Evolutionary conservation across 2,797 vertebrate species (phyloP), one percentile per base, ranked within the genome.

Genomic region (Eidolon dupreanum): DNA sequence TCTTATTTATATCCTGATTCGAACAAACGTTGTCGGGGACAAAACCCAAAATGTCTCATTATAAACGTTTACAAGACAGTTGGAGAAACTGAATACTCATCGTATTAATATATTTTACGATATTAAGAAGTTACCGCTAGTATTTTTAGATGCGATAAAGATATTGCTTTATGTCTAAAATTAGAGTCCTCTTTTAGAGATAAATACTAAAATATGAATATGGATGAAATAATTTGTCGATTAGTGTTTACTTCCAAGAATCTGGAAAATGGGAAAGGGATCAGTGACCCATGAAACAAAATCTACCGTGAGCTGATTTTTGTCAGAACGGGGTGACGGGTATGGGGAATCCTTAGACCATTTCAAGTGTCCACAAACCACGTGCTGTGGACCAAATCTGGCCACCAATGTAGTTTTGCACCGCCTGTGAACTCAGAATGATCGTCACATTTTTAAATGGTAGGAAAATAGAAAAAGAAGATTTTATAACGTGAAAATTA

Each of bases 141-240:
- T 87, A 85, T 95, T 81, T 95, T 84, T 79, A 88, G 55, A 61
- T 79, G 36, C 78, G 49, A 73, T 41, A 16, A 75, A 61, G 63
- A 15, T 78, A 78, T 49, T 57, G 12, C 82, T 74, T 71, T 33
- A 53, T 74, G 11, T 43, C 73, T 88, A 84, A 96, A 89, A 91
- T 77, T 51, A 82, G 59, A 77, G 33, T 59, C 7, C 0, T 61
- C 26, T 55, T 55, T 71, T 59, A 87, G 70, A 78, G 26, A 36
- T 83, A 75, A 46, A 86, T 70, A 73, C 11, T 75, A 6, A 86
- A 73, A 89, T 41, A n/a, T 33, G 31, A 71, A 94, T 81, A 68
- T 11, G 19, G 33, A 77, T 71, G 13, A 88, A 73, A 66, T 85
- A 61, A 93, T 88, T 85, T 85, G 65, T 85, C 73, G 31, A n/a